Base-by-base conservation (phyloP, 2,113 vertebrate genomes). In the Menura novaehollandiae region DNA sequence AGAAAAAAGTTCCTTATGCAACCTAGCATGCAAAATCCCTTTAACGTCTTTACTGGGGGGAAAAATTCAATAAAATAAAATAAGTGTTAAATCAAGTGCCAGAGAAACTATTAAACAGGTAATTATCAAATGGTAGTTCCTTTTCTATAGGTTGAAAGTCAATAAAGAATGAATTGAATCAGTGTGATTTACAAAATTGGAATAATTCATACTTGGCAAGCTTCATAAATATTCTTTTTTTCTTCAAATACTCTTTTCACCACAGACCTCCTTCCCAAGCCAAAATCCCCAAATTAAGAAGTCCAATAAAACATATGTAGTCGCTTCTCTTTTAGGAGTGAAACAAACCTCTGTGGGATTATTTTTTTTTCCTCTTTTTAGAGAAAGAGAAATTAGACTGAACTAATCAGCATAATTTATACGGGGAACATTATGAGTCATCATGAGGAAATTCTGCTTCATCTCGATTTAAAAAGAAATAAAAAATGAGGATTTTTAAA, bases 401-500 rank as follows among this genome's bases (percentile, higher is more conserved):
- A 95, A 95, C 84, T 96, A 97, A 97, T 97, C 69, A 88, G 46
- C 60, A 41, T 68, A 79, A 96, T 94, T 81, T 60, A 39, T 83
- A 84, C 58, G 52, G 32, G 44, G 79, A 95, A 91, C 1, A 1
- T 66, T 95, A 84, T 92, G 91, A 91, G 58, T 92, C 89, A 77
- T 95, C 95, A 68, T 26, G 68, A 89, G 93, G 79, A 87, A 94
- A 97, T 81, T 96, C 69, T 81, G 78, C 71, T 97, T 96, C 73
- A 91, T 96, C 91, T 95, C 63, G 35, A 77, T 85, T 91, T 77
- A 63, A 81, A 93, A 84, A 96, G 56, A 94, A 93, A 94, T 82
- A 84, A 95, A 94, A 97, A 97, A 85, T 64, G 62, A 85, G 27
- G 69, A 67, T 85, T 96, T 96, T 95, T 88, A 62, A 86, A 97